Conservation (phyloP, 2,113 vertebrate species). For the Xyrauchen texanus region DNA sequence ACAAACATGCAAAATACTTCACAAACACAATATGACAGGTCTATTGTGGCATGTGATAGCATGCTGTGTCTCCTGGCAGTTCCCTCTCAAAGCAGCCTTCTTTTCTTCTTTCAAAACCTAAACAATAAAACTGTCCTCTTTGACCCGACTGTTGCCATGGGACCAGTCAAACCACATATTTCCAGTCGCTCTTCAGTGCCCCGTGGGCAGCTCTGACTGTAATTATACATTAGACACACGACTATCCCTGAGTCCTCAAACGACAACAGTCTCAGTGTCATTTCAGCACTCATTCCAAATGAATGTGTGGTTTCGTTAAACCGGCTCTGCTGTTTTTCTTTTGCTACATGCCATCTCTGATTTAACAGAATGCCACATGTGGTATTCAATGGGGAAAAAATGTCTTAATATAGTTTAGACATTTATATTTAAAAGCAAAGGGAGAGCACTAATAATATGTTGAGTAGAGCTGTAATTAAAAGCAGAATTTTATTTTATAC, state of each 20-base stretch:
- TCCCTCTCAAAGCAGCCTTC: conserved; percentile 44
- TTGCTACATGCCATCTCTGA: neutral
- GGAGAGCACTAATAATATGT: too few species aligned
- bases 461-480: too few species aligned
- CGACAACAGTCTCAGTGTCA: conserved; percentile 34
- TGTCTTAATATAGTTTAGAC: too few species aligned
- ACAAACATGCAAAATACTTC: too few species aligned
- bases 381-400: too few species aligned
- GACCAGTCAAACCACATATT: conserved; percentile 56
- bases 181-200: conserved; percentile 40
- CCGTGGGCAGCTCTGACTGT: conserved; percentile 39
- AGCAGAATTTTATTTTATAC: too few species aligned
- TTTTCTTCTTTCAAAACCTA: conserved; percentile 51
- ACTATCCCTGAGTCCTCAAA: conserved; percentile 20
- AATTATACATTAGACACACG: conserved; percentile 49
- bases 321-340: neutral
- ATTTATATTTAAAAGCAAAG: too few species aligned
- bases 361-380: too few species aligned
- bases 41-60: conserved; percentile 43
- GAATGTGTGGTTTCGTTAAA: conserved; percentile 20
- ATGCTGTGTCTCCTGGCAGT: conserved; percentile 35
- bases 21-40: too few species aligned
- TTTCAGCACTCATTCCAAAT: conserved; percentile 27
- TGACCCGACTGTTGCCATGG: conserved; percentile 53
- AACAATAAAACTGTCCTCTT: conserved; percentile 52